Base-by-base conservation (phyloP, 2,888 invertebrate species). In the Dastarcus helophoroides region DNA sequence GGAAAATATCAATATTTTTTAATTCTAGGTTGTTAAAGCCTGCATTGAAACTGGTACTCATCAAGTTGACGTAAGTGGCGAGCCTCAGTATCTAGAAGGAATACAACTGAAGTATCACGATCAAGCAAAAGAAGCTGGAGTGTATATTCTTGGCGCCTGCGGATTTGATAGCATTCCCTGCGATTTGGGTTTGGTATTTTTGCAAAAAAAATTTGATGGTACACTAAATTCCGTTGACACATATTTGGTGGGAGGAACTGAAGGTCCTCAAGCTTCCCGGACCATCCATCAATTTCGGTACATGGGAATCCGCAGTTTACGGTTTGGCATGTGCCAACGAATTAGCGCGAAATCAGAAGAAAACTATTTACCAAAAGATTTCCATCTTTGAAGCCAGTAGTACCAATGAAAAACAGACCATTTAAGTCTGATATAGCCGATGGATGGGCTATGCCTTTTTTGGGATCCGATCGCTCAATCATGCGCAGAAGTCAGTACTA, bases 1-100 rank as follows among this genome's bases (percentile, higher is more conserved):
- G n/a, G n/a, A n/a, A n/a, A n/a, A n/a, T n/a, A n/a, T n/a, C n/a
- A n/a, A n/a, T n/a, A n/a, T n/a, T n/a, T n/a, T n/a, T n/a, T n/a
- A n/a, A n/a, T n/a, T n/a, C n/a, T n/a, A n/a, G n/a, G 88, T 95
- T 4, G 80, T 97, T 0, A 76, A 77, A 45, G 91, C 94, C 0
- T 94, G 90, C 42, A 40, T 62, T 15, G 78, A 79, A 32, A 71
- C 74, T 26, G 75, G 76, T 32, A 74, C 93, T 0, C 79, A 88
- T 63, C 84, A 94, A 52, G 76, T 98, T 5, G 97, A 97, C 59
- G 80, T 97, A 19, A 84, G 80, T 50, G 95, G 93, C 4, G 95
- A 97, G 56, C 85, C 93, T 0, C 74, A 79, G 66, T 61, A 48
- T 35, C 56, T 61, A 48, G 60, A 59, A 38, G 39, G 30, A 10